Base-by-base conservation (phyloP, 2,888 invertebrate species). In the Steinernema hermaphroditum region DNA sequence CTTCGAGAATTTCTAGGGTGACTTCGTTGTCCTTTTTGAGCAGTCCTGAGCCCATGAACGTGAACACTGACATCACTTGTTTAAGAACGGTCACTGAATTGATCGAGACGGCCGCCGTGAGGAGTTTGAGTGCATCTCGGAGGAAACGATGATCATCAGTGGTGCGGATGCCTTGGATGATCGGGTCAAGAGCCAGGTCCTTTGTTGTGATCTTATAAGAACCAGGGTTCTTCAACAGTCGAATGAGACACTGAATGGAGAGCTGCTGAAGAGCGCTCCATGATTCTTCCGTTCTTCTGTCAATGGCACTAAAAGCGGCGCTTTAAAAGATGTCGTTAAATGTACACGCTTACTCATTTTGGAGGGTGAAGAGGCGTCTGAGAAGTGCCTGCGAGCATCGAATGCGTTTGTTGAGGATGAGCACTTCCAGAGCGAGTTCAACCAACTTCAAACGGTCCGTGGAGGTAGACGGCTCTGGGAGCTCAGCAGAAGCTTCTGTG, bases 121-220 rank as follows among this genome's bases (percentile, higher is more conserved):
- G 89, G 0, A 96, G 89, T 37, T 94, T 89, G 72, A 97, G 89
- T 0, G 96, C 94, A 83, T 95, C 94, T 83, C 96, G 93, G 85
- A 97, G 96, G 0, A 96, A 95, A 88, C 96, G 95, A 0, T 95
- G 95, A 88, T 95, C 95, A 84, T 92, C 92, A 0, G 95, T 94
- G 1, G 92, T 92, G 78, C 96, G 90, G 68, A 81, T 75, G 16
- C 49, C 71, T 27, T 71, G 72, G 24, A 78, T 76, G 19, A 79
- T 71, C 0, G 73, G 68, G 19, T 80, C 73, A n/a, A 68, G 24
- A 14, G 41, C 44, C 2, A 68, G 24, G 37, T 68, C 69, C 19
- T 44, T 68, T 4, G 22, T 14, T 2, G 19, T 27, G 16, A 68
- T 22, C 16, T 50, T 41, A 24, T 44, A 46, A 19, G 14, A 73